Base-by-base conservation (phyloP, 1,140 invertebrate species). In the Galleria mellonella region DNA sequence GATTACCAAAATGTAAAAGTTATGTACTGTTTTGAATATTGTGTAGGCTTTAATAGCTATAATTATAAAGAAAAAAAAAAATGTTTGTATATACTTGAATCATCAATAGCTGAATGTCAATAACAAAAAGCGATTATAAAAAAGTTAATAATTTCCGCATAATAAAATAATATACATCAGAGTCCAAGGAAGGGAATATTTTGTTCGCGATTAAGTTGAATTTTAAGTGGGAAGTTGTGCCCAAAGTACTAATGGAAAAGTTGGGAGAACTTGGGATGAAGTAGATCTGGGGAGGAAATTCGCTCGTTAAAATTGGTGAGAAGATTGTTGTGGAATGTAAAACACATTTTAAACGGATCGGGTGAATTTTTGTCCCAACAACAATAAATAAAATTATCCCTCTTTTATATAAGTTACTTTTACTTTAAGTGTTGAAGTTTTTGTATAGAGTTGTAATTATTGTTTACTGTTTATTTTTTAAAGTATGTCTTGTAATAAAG, bases 181-280 rank as follows among this genome's bases (percentile, higher is more conserved):
- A 55, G 41, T 61, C 58, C 46, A 55, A 32, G 52, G 47, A 68
- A 61, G 47, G 49, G 55, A 63, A 73, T 62, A 69, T 67, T 64
- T 69, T 59, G 56, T 61, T 61, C 57, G 39, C 55, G 59, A 68
- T 73, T 67, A 67, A 68, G 60, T 63, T 59, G 47, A 67, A 62
- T 60, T 67, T 65, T 62, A 71, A 62, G 70, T 63, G 58, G 39
- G 42, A 62, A 64, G 55, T 66, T 68, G 48, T 51, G 49, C 36
- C 52, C 45, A 50, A 57, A 63, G 57, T 63, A 49, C 49, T 66
- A 66, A 74, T 74, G 62, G 67, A 64, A 71, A 74, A 74, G 65
- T 74, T 74, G 47, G n/a, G 44, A 45, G 49, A 53, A 60, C 52
- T 66, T 55, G 42, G 46, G 54, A 59, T 55, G 43, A 50, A 62